Evolutionary conservation across 2,113 vertebrate species (phyloP).

Genomic region (Tragelaphus strepsiceros): DNA sequence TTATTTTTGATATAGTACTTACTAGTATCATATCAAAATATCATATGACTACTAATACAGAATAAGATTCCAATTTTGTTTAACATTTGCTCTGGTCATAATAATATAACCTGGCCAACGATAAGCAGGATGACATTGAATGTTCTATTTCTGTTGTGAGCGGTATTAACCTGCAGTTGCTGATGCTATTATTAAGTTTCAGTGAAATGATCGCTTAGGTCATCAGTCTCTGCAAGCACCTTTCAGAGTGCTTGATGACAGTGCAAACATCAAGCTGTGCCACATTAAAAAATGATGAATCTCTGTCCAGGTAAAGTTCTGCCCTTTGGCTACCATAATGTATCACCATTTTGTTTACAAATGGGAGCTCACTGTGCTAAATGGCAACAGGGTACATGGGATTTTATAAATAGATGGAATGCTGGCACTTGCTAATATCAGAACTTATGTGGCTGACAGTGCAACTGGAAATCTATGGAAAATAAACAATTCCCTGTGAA

Average conservation of each 20-base stretch:
- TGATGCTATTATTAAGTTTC: constrained; percentile 75
- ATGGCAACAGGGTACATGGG: not conserved
- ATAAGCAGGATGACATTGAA: not conserved
- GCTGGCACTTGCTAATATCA: not conserved
- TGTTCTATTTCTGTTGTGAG: not conserved
- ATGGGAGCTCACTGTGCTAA: constrained; percentile 66
- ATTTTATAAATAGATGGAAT: not conserved
- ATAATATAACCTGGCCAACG: not conserved
- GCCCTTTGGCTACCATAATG: constrained; percentile 81
- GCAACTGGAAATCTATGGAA: not conserved
- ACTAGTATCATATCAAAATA: not conserved
- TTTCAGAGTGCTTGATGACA: constrained; percentile 79
- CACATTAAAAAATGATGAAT: constrained; percentile 82
- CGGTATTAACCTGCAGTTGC: constrained; percentile 50
- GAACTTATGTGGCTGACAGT: not conserved
- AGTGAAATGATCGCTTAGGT: constrained; percentile 71
- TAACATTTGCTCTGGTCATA: not conserved
- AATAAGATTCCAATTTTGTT: not conserved
- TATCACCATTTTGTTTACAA: constrained; percentile 81
- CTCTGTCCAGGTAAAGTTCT: constrained; percentile 80
- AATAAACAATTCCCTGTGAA: not conserved
- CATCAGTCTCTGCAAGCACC: constrained; percentile 79
- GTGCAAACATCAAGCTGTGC: constrained; percentile 78
- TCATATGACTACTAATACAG: not conserved
- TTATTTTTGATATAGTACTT: not conserved